Base-by-base conservation (phyloP, 1,140 invertebrate genomes). In the Lordiphosa collinella region DNA sequence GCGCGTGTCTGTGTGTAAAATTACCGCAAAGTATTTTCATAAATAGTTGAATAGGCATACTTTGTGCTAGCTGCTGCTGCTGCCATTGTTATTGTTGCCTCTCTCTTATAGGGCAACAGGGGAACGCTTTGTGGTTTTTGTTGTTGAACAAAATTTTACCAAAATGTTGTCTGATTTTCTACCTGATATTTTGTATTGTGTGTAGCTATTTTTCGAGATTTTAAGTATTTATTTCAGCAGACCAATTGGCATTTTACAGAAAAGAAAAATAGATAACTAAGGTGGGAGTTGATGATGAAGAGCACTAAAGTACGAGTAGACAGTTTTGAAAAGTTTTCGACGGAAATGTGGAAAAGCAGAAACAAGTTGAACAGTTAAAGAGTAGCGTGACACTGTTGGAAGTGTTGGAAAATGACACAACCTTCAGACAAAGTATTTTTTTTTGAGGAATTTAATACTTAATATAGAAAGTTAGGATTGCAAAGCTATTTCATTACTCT, bases 1-100 rank as follows among this genome's bases (percentile, higher is more conserved):
- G 18, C 4, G 18, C 18, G 18, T 18, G 18, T 18, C 18, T 18
- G 18, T 50, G 10, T 12, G 47, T 35, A 46, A 62, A 84, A 84
- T 70, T 66, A 73, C 78, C 72, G 37, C 78, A 73, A 25, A 78
- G 64, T 72, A 84, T 84, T 84, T 84, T 85, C 68, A 84, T 84
- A 78, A 84, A 84, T 84, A 78, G 59, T 84, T 82, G 68, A 84
- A 84, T 82, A 84, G 66, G 65, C 57, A 66, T 58, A 72, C 64
- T 59, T 68, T 63, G 36, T 50, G 36, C 52, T 13, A 48, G 34
- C 11, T 14, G 37, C n/a, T n/a, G n/a, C n/a, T n/a, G 35, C 50
- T 48, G 36, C 36, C 44, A 58, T 61, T 54, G 41, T 37, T 10
- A 29, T 14, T 25, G 43, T 29, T 63, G 35, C 16, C 40, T 40